Evolutionary conservation across 2,888 invertebrate genomes (phyloP), one percentile per base, ranked within the genome.

Genomic region (Antitype chi): DNA sequence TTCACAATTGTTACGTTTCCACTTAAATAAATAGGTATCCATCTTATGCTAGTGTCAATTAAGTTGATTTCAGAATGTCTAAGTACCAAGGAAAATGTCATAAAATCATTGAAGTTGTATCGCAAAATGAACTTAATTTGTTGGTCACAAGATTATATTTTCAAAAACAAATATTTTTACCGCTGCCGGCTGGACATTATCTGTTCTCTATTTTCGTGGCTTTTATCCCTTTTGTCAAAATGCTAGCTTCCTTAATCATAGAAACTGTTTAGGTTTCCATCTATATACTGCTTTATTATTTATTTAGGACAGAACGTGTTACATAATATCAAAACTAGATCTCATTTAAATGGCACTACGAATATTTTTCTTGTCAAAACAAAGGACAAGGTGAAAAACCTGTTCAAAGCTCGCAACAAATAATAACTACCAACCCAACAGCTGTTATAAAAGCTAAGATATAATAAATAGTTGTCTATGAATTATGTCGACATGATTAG

Each of bases 401-500:
- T 63, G 23, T 59, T 17, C 43, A 49, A 55, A 72, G 32, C 53
- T 72, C 11, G 1, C 59, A 64, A 69, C 43, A 55, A 80, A 80
- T 76, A 23, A 62, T 64, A 43, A 49, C 43, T 60, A 59, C 8
- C 28, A 43, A 70, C 53, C 17, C 6, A 70, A 70, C 76, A 76
- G 76, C 55, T 76, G 70, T 57, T 68, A 17, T 47, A 59, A 32
- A 79, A 64, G 71, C n/a, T 23, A 53, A 28, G 25, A 49, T 62
- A 52, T 38, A 74, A 82, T 79, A 68, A 73, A 77, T 74, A 47
- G 38, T 32, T 66, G 28, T 63, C 57, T 76, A 77, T 85, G 57
- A 86, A 71, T 82, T 67, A 78, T 77, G 38, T 67, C 25, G 17
- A 53, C 69, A 63, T 66, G 67, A 75, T 71, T 80, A 69, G 17